These are phyloP conservation scores for Enoplosus armatus DNA, from an alignment of 2,797 vertebrate genomes.

Conservation along the genomic window DNA sequence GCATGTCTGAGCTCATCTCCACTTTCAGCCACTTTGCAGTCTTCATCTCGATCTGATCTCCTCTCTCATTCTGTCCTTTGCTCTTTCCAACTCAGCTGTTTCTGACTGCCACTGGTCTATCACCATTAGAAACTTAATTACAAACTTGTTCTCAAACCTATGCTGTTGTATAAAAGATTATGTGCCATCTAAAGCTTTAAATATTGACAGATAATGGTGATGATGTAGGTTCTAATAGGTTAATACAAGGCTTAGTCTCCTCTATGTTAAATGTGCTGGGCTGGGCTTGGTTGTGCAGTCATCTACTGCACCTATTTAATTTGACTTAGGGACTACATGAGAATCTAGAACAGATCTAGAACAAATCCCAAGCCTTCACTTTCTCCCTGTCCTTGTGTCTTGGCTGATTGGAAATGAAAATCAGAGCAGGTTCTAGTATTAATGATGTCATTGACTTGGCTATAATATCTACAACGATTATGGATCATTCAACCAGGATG, in stretches of 20 bases:
- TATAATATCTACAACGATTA: background rate
- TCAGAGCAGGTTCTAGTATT: background rate
- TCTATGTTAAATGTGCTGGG: background rate
- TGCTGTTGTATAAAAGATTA: background rate
- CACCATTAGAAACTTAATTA: slow-evolving; percentile 17
- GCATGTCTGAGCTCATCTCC: slow-evolving; percentile 85
- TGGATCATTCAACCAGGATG: background rate
- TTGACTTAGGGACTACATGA: background rate
- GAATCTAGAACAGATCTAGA: background rate
- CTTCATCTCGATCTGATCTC: slow-evolving; percentile 76
- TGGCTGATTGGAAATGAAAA: background rate
- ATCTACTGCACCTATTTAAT: background rate
- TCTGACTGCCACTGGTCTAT: slow-evolving; percentile 39
- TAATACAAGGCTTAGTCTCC: background rate
- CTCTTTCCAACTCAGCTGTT: slow-evolving; percentile 76
- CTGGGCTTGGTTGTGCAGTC: background rate
- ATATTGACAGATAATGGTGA: background rate
- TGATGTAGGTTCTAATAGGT: background rate
- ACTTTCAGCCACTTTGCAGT: slow-evolving; percentile 87
- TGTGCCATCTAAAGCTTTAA: background rate
- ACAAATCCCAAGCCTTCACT: background rate
- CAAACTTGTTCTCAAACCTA: background rate
- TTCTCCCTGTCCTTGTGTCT: background rate
- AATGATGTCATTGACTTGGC: background rate
- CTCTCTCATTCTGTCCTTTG: slow-evolving; percentile 54